Percentiles rank a stretch among this genome's conserved stretches.
Evolutionary conservation across 2,797 vertebrate species (phyloP).

Genomic region (Gouania willdenowi): DNA sequence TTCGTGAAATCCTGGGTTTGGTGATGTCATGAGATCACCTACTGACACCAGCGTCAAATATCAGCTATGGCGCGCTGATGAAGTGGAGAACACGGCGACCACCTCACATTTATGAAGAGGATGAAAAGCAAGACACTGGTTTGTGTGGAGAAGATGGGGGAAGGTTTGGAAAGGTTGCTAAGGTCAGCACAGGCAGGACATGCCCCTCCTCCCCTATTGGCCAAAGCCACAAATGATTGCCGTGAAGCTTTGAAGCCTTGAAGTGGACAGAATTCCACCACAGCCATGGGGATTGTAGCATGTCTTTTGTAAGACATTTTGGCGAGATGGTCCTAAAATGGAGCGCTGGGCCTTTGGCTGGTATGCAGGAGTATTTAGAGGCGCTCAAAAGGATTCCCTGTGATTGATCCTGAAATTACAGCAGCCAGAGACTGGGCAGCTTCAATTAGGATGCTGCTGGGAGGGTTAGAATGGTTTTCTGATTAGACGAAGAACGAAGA

Average conservation of each 20-base stretch:
- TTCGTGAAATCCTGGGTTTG: too few relatives aligned
- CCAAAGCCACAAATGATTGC: conserved; percentile 17
- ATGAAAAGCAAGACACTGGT: conserved; percentile 37
- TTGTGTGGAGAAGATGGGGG: conserved; percentile 14
- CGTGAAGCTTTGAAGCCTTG: conserved; percentile 55
- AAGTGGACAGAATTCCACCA: conserved; percentile 67
- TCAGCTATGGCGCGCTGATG: too few relatives aligned
- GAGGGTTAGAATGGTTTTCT: background rate
- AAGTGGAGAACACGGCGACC: too few relatives aligned
- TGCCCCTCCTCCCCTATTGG: conserved; percentile 65
- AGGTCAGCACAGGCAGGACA: conserved; percentile 65
- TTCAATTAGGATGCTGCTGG: conserved; percentile 10
- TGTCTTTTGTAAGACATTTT: conserved; percentile 64
- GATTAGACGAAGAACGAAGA: too few relatives aligned
- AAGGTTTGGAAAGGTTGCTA: conserved; percentile 43
- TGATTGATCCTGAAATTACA: conserved; percentile 31
- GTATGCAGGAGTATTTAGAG: conserved; percentile 33
- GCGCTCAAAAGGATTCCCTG: background rate
- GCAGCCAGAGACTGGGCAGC: conserved; percentile 26
- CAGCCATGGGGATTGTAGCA: conserved; percentile 68
- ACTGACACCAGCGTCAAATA: too few relatives aligned
- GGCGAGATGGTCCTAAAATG: conserved; percentile 64
- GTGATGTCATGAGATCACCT: too few relatives aligned
- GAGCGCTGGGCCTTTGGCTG: conserved; percentile 19
- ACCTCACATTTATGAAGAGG: too few relatives aligned